Percentiles rank a stretch among this genome's conserved stretches.
phyloP scores from a whole-genome alignment of 1,140 invertebrate species.

The Temnothorax curvispinosus region DNA sequence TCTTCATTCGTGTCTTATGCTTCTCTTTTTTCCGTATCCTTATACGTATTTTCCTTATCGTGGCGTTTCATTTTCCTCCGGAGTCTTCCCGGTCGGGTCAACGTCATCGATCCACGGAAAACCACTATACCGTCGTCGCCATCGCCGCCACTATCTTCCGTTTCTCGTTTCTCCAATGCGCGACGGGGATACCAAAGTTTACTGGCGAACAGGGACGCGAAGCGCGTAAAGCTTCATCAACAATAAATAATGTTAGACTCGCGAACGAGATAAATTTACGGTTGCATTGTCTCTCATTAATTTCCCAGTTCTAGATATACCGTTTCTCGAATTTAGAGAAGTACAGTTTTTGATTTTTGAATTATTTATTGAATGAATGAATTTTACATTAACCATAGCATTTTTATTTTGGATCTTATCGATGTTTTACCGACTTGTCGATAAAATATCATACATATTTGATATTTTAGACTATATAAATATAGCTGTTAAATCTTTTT shows the following conservation, averaged over 20 bases:
- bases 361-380: not conserved
- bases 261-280: conserved; percentile 23
- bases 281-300: conserved; percentile 16
- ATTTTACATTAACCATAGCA: not conserved
- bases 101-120: conserved; percentile 69
- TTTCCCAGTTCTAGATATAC: not conserved
- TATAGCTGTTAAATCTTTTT: not conserved
- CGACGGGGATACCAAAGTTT: conserved; percentile 54
- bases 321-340: not conserved
- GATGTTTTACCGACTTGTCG: not conserved
- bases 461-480: not conserved
- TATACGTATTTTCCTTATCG: not conserved
- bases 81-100: conserved; percentile 46
- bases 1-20: conserved; percentile 29
- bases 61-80: conserved; percentile 41
- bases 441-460: not conserved
- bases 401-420: not conserved
- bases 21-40: not conserved
- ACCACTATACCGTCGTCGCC: conserved; percentile 55
- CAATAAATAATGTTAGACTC: conserved; percentile 43
- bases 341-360: not conserved
- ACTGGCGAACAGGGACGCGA: conserved; percentile 26
- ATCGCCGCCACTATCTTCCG: conserved; percentile 47
- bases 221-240: conserved; percentile 45
- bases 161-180: conserved; percentile 54